Evolutionary conservation across 2,888 invertebrate species (phyloP).

Genomic region (Andrena marginata): DNA sequence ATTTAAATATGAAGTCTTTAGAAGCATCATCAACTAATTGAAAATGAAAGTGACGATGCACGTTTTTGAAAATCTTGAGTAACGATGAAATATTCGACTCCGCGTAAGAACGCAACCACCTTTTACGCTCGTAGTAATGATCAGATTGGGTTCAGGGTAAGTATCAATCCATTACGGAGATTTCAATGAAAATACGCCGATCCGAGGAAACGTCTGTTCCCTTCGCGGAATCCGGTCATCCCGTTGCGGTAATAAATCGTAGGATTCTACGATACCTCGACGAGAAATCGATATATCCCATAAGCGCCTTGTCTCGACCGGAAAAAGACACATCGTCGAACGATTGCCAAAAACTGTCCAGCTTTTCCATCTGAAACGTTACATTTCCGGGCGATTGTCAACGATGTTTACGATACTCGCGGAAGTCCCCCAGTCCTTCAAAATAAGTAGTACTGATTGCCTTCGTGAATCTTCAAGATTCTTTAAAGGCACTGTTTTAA

Average conservation of each 20-base stretch:
- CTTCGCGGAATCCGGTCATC: slow-evolving; percentile 45
- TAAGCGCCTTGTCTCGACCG: slow-evolving; percentile 62
- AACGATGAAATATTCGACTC: no score
- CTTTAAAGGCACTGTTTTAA: not conserved
- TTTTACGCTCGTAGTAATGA: slow-evolving; percentile 7
- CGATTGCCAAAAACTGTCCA: slow-evolving; percentile 56
- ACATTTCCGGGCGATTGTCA: slow-evolving; percentile 15
- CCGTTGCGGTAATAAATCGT: slow-evolving; percentile 57
- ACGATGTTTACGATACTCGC: not conserved
- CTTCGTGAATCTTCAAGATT: not conserved
- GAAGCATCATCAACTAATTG: no score
- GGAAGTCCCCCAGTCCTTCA: not conserved
- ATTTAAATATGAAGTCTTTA: no score
- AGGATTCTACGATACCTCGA: slow-evolving; percentile 56
- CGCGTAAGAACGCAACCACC: no score
- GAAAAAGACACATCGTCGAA: slow-evolving; percentile 54
- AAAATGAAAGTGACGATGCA: no score
- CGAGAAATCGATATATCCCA: slow-evolving; percentile 66
- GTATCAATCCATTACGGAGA: slow-evolving; percentile 36
- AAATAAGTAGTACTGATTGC: not conserved
- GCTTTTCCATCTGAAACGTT: slow-evolving; percentile 36
- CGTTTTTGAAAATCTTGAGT: no score
- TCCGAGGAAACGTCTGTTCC: slow-evolving; percentile 48
- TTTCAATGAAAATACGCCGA: slow-evolving; percentile 54
- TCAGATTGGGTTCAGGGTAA: slow-evolving; percentile 1